Evolutionary conservation across 2,797 vertebrate genomes (phyloP).

Genomic region (Microchirus variegatus): DNA sequence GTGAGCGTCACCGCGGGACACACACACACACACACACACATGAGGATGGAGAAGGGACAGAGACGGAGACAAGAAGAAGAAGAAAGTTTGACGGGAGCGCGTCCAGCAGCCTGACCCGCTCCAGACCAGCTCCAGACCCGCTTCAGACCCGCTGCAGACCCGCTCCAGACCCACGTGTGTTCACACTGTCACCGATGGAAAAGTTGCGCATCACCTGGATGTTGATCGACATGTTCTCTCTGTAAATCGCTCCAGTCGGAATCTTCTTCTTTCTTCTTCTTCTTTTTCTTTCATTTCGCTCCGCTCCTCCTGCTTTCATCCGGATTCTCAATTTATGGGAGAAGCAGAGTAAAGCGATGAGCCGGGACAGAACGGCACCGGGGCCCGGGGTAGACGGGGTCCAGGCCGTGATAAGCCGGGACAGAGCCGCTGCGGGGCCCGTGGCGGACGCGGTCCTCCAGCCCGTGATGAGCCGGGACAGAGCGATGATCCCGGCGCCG

Average conservation of each 20-base stretch:
- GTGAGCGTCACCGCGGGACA: constrained; percentile 14
- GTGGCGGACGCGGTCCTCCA: constrained; percentile 52
- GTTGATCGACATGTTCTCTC: constrained; percentile 8
- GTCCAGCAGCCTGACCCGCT: not conserved
- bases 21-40: not conserved
- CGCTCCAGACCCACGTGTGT: not conserved
- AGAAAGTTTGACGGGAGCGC: constrained; percentile 34
- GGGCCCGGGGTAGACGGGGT: constrained; percentile 68
- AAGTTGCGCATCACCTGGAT: constrained; percentile 24
- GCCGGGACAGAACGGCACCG: constrained; percentile 86
- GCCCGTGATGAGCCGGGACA: constrained; percentile 86
- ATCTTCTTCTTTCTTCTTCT: not conserved
- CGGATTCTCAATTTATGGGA: constrained; percentile 62
- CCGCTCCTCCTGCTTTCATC: constrained; percentile 5
- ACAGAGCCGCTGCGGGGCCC: constrained; percentile 80
- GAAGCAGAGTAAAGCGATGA: constrained; percentile 82
- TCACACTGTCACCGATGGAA: constrained; percentile 33
- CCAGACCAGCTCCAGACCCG: no score
- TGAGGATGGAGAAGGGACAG: constrained; percentile 26
- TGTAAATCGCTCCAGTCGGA: constrained; percentile 12
- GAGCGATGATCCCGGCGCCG: constrained; percentile 74
- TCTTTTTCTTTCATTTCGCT: not conserved
- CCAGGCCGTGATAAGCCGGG: constrained; percentile 84
- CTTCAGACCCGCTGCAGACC: not conserved
- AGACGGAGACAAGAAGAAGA: constrained; percentile 23